phyloP scores from a whole-genome alignment of 2,113 vertebrate genomes.

The Crotophaga sulcirostris region DNA sequence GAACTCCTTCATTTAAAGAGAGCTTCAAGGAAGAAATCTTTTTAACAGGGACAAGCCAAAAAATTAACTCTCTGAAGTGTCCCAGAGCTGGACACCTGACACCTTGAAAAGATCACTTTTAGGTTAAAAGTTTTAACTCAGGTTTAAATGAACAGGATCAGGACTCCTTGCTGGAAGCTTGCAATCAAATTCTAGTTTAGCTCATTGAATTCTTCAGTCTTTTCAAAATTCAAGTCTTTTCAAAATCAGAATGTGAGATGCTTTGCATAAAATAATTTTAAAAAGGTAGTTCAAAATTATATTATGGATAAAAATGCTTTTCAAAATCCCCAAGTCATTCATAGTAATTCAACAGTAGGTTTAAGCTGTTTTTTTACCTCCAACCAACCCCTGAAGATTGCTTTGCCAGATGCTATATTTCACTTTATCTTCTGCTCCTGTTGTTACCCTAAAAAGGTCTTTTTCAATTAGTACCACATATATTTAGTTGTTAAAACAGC shows the following conservation, averaged over 20 bases:
- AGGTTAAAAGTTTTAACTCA: neutral
- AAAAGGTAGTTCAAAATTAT: neutral
- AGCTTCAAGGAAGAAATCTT: neutral
- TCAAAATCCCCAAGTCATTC: neutral
- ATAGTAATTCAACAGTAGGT: neutral
- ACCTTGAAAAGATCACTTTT: neutral
- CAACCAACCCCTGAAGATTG: neutral
- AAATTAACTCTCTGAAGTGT: neutral
- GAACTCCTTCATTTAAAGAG: neutral
- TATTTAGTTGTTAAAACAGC: neutral
- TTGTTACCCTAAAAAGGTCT: neutral
- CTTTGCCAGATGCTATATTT: neutral
- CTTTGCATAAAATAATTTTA: neutral
- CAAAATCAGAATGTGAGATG: neutral
- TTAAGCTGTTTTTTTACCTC: neutral
- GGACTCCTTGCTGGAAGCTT: neutral
- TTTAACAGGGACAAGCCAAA: neutral
- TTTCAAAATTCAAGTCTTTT: neutral
- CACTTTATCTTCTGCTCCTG: neutral
- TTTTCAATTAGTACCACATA: neutral
- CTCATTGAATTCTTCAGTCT: neutral
- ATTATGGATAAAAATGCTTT: neutral
- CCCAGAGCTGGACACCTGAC: neutral
- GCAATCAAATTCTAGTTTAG: neutral
- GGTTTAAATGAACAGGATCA: neutral